Conservation (phyloP, 2,888 invertebrate genomes). For the Drosophila macrospina region DNA sequence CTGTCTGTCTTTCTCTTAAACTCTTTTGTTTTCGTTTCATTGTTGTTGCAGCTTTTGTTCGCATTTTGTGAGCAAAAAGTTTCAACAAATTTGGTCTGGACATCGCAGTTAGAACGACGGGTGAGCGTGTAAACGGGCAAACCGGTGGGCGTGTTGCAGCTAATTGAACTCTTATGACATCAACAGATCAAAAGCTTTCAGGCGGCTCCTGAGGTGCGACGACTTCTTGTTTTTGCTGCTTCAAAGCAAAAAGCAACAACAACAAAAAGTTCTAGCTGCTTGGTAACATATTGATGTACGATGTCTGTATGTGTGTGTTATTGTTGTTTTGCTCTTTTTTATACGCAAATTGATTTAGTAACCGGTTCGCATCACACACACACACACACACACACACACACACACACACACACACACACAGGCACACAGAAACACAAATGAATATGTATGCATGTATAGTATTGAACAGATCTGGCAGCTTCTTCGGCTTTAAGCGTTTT, state of each 20-base stretch:
- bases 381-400: too few species aligned
- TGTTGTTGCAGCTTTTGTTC: slow-evolving; percentile 31
- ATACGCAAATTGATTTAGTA: slow-evolving; percentile 62
- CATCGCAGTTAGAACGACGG: slow-evolving; percentile 3
- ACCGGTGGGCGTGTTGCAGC: slow-evolving; percentile 39
- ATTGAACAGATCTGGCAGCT: slow-evolving; percentile 40
- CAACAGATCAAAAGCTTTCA: slow-evolving; percentile 51
- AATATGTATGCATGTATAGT: slow-evolving; percentile 35
- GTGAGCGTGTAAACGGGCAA: not conserved
- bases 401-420: too few species aligned
- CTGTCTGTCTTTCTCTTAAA: not conserved
- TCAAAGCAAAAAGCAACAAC: slow-evolving; percentile 8
- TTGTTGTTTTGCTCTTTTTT: slow-evolving; percentile 35
- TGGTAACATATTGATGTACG: slow-evolving; percentile 40
- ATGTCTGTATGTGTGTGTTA: slow-evolving; percentile 16
- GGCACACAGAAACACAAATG: not conserved
- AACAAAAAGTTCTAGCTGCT: slow-evolving; percentile 38
- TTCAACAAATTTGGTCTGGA: slow-evolving; percentile 32
- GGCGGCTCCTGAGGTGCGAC: slow-evolving; percentile 19
- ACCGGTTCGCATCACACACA: slow-evolving; percentile 59
- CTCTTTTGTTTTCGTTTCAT: slow-evolving; percentile 12
- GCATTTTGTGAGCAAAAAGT: slow-evolving; percentile 42
- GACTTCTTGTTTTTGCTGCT: slow-evolving; percentile 28
- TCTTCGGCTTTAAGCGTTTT: slow-evolving; percentile 23
- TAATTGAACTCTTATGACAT: slow-evolving; percentile 75